Conservation (phyloP, 92 coral and sea anemone genomes). For the Chrysogorgia sp. region DNA sequence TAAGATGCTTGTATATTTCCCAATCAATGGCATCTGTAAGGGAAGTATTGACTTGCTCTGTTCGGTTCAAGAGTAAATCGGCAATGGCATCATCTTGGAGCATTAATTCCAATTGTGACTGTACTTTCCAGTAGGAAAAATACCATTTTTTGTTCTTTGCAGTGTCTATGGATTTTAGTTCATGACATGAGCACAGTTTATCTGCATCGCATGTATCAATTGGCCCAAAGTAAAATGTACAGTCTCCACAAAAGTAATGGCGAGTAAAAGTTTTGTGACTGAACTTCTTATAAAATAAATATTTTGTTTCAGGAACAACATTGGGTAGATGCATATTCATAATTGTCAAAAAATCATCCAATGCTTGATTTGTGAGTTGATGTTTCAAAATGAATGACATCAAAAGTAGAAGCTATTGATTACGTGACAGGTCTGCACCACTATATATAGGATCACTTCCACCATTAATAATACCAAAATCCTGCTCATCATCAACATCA, state of each 20-base stretch:
- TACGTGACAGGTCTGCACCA: constrained; percentile 9
- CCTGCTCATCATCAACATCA: not conserved
- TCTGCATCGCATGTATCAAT: constrained; percentile 1
- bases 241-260: constrained; percentile 24
- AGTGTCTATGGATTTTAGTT: not conserved
- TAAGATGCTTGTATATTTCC: not conserved
- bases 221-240: constrained; percentile 18
- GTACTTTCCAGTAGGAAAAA: constrained; percentile 12
- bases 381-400: constrained; percentile 22
- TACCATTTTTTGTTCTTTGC: constrained; percentile 7
- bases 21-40: constrained; percentile 28
- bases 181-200: not conserved
- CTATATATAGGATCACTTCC: not conserved
- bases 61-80: not conserved
- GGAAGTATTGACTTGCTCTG: not conserved
- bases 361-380: constrained; percentile 20
- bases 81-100: constrained; percentile 18
- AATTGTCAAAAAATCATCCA: constrained; percentile 7
- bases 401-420: constrained; percentile 4
- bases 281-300: constrained; percentile 18
- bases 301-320: constrained; percentile 18
- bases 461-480: not conserved
- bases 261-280: constrained; percentile 5
- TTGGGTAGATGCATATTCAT: constrained; percentile 23
- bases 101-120: constrained; percentile 8